Evolutionary conservation across 2,797 vertebrate species (phyloP).

Genomic region (Semotilus atromaculatus): DNA sequence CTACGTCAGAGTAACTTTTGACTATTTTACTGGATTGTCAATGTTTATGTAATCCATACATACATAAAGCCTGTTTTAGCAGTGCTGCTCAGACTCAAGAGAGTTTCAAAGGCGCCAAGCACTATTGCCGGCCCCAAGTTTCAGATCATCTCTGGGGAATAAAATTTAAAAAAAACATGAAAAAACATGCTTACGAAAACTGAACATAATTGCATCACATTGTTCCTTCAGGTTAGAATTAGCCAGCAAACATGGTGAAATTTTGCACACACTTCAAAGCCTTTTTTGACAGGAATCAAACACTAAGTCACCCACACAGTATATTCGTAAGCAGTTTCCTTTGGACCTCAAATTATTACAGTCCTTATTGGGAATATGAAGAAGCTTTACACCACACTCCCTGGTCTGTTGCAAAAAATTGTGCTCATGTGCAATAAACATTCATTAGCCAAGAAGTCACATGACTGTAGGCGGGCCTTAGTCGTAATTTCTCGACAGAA

Average conservation of each 20-base stretch:
- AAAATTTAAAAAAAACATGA: too few species aligned
- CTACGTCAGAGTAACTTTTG: conserved; percentile 23
- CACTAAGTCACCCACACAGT: background rate
- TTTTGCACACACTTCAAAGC: background rate
- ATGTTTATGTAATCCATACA: conserved; percentile 39
- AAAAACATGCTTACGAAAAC: conserved; percentile 18
- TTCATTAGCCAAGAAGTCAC: conserved; percentile 38
- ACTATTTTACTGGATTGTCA: conserved; percentile 21
- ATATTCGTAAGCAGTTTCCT: background rate
- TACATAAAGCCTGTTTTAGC: conserved; percentile 37
- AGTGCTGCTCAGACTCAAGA: conserved; percentile 16
- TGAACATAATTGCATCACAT: background rate
- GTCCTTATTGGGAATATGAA: conserved; percentile 8
- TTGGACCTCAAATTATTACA: background rate
- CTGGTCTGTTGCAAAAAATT: conserved; percentile 31
- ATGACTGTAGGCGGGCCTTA: conserved; percentile 18
- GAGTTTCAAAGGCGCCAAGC: conserved; percentile 28
- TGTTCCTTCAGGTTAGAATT: background rate
- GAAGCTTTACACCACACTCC: conserved; percentile 7
- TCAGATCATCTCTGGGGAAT: conserved; percentile 1
- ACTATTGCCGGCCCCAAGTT: conserved; percentile 9
- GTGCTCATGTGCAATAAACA: conserved; percentile 38
- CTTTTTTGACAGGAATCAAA: background rate
- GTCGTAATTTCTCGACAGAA: conserved; percentile 15
- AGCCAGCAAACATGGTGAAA: background rate